A percentile compares a stretch with the other conserved stretches of the same genome.
phyloP scores from a whole-genome alignment of 2,113 vertebrate species.

The Microcebus lehilahytsara region DNA sequence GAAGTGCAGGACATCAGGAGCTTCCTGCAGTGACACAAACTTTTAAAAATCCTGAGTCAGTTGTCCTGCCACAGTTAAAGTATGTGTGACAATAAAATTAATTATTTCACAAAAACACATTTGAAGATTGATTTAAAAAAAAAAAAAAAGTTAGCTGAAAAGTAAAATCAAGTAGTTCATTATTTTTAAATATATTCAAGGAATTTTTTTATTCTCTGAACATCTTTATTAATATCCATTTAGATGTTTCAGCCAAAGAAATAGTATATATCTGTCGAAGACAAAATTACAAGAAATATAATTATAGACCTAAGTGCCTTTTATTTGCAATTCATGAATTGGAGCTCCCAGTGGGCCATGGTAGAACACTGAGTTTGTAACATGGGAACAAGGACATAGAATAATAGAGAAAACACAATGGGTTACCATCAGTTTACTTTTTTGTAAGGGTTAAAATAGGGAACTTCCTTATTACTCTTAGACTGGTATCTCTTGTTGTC shows the following conservation, averaged over 20 bases:
- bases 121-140: constrained; percentile 47
- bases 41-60: constrained; percentile 51
- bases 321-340: neutral
- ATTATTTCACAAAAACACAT: neutral
- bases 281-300: neutral
- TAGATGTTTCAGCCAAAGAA: neutral
- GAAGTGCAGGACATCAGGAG: constrained; percentile 58
- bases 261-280: too few relatives aligned
- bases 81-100: constrained; percentile 6
- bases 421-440: neutral
- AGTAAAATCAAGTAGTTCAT: neutral
- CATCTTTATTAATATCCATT: neutral
- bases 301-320: neutral
- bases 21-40: constrained; percentile 66
- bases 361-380: neutral
- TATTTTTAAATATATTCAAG: neutral
- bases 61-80: constrained; percentile 45
- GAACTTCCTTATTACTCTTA: neutral
- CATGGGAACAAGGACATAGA: neutral
- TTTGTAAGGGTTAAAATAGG: neutral
- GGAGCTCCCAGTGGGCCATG: neutral
- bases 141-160: neutral
- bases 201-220: neutral
- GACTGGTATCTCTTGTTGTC: neutral
- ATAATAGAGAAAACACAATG: neutral